Percentiles rank a stretch among this genome's conserved stretches.
Evolutionary conservation across 2,113 vertebrate genomes (phyloP).

Genomic region (Perca schrenkii): DNA sequence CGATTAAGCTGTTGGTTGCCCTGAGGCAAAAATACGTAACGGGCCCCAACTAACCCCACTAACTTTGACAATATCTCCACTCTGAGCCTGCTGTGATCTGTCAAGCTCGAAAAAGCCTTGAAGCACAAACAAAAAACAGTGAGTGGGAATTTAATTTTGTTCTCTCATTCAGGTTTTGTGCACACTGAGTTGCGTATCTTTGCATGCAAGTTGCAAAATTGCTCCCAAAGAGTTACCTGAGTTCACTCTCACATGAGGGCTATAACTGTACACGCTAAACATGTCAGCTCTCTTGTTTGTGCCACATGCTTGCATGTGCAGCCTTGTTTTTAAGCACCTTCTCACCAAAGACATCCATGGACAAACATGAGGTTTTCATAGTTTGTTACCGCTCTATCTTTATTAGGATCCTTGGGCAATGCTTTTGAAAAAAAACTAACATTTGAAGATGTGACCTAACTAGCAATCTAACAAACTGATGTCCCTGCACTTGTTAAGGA

Average conservation of each 20-base stretch:
- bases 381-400: background rate
- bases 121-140: background rate
- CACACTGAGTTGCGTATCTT: background rate
- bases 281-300: background rate
- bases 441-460: background rate
- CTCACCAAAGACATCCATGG: background rate
- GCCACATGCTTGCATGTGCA: background rate
- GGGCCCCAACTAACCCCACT: background rate
- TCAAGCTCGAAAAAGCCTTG: background rate
- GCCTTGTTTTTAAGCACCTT: background rate
- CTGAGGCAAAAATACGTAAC: background rate
- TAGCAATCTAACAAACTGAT: background rate
- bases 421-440: background rate
- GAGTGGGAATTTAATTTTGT: background rate
- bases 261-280: background rate
- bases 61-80: background rate
- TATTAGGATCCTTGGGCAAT: background rate
- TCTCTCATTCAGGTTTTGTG: background rate
- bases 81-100: background rate
- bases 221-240: background rate
- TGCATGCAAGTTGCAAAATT: constrained; percentile 3
- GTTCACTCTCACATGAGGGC: background rate
- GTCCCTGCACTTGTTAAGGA: background rate
- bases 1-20: background rate
- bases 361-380: background rate